phyloP scores from a whole-genome alignment of 2,113 vertebrate genomes.

The Pandion haliaetus region DNA sequence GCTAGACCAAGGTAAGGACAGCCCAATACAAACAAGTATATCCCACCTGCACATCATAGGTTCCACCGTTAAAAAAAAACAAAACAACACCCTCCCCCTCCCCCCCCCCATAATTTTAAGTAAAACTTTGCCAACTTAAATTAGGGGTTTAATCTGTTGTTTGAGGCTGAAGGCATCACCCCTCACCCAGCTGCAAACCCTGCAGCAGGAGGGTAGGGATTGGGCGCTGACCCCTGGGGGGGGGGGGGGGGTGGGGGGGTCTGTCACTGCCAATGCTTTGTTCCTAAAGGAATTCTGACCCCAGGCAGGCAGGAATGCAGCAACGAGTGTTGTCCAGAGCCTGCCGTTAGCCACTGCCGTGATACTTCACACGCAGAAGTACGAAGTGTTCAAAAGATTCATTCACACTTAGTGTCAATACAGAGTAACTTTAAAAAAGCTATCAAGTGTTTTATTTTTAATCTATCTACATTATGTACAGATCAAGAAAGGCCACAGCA shows the following conservation, averaged over 20 bases:
- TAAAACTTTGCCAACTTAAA: not conserved
- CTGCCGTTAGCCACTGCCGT: accelerated
- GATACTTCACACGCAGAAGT: not conserved
- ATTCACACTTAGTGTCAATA: not conserved
- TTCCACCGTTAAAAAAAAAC: not conserved
- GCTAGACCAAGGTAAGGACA: not conserved
- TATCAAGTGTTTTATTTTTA: constrained; percentile 79
- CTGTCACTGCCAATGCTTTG: accelerated
- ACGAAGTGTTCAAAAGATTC: not conserved
- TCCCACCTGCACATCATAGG: accelerated
- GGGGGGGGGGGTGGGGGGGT: too few relatives aligned
- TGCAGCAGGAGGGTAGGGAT: accelerated
- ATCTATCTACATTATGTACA: constrained; percentile 85
- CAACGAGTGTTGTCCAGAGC: accelerated
- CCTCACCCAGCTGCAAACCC: not conserved
- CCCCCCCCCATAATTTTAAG: accelerated
- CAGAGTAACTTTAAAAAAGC: constrained; percentile 71
- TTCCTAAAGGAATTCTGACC: not conserved
- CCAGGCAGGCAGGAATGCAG: accelerated
- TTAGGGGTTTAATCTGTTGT: not conserved
- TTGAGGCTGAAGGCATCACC: not conserved
- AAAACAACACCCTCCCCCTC: too few relatives aligned
- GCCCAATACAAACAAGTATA: accelerated
- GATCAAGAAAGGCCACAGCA: constrained; percentile 84
- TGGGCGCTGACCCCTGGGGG: not conserved